A percentile compares a stretch with the other conserved stretches of the same genome.
These are phyloP conservation scores for Melanocharis versteri DNA, from an alignment of 2,113 vertebrate species.

Conservation along the genomic window DNA sequence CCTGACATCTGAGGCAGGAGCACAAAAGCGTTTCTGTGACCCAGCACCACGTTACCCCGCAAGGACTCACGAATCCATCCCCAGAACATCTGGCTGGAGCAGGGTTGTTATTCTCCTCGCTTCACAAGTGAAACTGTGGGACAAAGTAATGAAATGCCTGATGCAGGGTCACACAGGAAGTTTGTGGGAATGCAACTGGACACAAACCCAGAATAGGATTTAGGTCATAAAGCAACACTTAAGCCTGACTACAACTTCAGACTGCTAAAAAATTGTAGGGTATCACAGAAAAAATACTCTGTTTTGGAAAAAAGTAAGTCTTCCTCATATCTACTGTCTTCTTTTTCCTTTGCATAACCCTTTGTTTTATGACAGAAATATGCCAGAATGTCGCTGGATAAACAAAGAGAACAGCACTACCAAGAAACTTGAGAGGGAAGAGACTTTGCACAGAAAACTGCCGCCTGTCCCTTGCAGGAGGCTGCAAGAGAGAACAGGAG, in stretches of 20 bases:
- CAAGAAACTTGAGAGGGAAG: neutral
- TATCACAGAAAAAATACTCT: neutral
- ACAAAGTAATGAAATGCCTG: neutral
- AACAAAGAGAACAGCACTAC: neutral
- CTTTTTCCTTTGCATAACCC: neutral
- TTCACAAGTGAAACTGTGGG: neutral
- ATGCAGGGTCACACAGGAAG: constrained; percentile 13
- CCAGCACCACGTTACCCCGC: neutral
- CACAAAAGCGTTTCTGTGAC: neutral
- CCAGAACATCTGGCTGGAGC: constrained; percentile 37
- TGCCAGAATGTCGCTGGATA: neutral
- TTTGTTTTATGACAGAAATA: neutral
- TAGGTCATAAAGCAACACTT: neutral
- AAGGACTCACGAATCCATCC: neutral
- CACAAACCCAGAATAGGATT: neutral
- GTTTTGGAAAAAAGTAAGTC: neutral
- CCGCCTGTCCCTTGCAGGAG: neutral
- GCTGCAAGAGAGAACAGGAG: neutral
- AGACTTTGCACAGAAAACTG: neutral
- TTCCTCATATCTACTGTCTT: neutral
- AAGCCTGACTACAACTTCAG: neutral
- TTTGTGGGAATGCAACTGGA: constrained; percentile 9
- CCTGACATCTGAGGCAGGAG: neutral
- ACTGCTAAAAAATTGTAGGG: neutral
- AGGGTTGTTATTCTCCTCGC: neutral